phyloP scores from a whole-genome alignment of 1,140 invertebrate species.

The Temnothorax longispinosus region DNA sequence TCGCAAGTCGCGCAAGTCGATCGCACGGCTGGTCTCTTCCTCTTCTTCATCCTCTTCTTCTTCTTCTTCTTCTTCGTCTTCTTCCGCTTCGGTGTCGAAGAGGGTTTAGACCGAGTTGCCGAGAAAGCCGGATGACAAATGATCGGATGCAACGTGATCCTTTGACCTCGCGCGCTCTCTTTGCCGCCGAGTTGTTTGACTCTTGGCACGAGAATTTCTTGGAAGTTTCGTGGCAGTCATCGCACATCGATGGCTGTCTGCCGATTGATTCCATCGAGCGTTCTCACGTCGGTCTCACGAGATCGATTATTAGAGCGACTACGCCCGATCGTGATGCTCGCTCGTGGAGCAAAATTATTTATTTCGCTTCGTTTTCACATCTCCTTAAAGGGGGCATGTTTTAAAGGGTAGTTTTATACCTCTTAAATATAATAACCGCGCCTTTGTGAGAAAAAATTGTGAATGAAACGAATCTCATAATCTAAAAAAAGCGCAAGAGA shows the following conservation, averaged over 20 bases:
- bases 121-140: background rate
- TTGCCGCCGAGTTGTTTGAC: background rate
- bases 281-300: background rate
- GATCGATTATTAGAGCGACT: background rate
- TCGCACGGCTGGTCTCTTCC: constrained; percentile 16
- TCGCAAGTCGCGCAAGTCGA: constrained; percentile 60
- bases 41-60: constrained; percentile 25
- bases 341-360: background rate
- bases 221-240: background rate
- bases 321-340: constrained; percentile 6
- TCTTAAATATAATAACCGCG: background rate
- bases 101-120: constrained; percentile 18
- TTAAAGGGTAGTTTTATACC: background rate
- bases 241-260: background rate
- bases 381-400: background rate
- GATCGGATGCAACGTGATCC: background rate
- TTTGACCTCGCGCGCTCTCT: background rate
- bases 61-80: constrained; percentile 26
- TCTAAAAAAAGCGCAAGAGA: background rate
- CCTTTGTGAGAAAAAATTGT: background rate
- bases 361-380: background rate
- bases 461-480: background rate
- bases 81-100: constrained; percentile 4
- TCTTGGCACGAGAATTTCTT: constrained; percentile 22
- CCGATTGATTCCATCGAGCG: background rate